Evolutionary conservation across 2,888 invertebrate species (phyloP), one percentile per base, ranked within the genome.

Genomic region (Andricus curvator): DNA sequence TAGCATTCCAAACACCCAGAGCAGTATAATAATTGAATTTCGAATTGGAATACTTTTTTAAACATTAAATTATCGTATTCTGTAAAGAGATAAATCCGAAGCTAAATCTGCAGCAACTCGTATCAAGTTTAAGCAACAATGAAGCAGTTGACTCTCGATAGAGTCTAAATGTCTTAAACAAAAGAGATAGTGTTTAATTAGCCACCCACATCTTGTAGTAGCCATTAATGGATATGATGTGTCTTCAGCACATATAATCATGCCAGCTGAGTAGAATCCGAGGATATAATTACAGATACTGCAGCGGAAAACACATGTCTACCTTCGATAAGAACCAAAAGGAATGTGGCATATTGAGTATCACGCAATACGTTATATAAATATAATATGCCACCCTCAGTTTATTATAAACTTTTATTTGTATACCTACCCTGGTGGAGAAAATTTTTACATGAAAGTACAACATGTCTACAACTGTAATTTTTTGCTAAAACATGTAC

Each of bases 141-240:
- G 56, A 74, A 74, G n/a, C 56, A 33, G 74, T 56, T 74, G 56
- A 74, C n/a, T 56, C 51, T 56, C 13, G 56, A 74, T 74, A 33
- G 29, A 74, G n/a, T 74, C 56, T 56, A n/a, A 74, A 74, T 56
- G 56, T 33, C 29, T 33, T 13, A 74, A 74, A 74, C 56, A 56
- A 74, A 56, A 56, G 56, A 56, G 51, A 74, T 56, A 33, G 33
- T 74, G 56, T 11, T 74, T 74, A 74, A 74, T 74, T 51, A 74
- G 51, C 74, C 74, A 74, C 74, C 51, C 74, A 74, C 74, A 74
- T 74, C 56, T 74, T 56, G 56, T 56, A 74, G 56, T 44, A 51
- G 56, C 13, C 20, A 56, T 74, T 74, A 74, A 74, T 74, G 74
- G 74, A 20, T 74, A 33, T 74, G 74, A 51, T 74, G 56, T 74